Conservation (phyloP, 2,797 vertebrate species). For the Cynodonichthys magdalenae region DNA sequence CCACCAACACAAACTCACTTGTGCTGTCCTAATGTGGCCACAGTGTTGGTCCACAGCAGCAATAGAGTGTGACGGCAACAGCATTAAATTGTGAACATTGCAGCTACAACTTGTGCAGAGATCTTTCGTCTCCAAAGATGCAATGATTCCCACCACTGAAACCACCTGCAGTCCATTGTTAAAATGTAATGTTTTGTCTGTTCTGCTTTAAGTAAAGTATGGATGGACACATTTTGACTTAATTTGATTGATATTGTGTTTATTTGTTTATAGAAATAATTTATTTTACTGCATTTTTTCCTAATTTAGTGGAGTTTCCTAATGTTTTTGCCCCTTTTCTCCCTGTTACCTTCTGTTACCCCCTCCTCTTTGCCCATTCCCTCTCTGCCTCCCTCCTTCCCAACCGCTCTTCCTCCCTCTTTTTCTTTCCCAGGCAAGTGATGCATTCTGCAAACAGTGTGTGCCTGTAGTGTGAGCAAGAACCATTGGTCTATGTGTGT, state of each 20-base stretch:
- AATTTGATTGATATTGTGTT: slow-evolving; percentile 15
- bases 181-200: slow-evolving; percentile 6
- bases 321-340: slow-evolving; percentile 41
- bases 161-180: not conserved
- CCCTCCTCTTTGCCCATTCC: slow-evolving; percentile 52
- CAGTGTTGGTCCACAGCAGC: slow-evolving; percentile 28
- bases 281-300: slow-evolving; percentile 17
- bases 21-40: slow-evolving; percentile 32
- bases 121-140: slow-evolving; percentile 2
- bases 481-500: slow-evolving; percentile 56
- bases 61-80: slow-evolving; percentile 27
- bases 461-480: slow-evolving; percentile 64
- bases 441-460: slow-evolving; percentile 70
- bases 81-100: slow-evolving; percentile 13
- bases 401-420: slow-evolving; percentile 50
- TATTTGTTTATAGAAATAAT: slow-evolving; percentile 26
- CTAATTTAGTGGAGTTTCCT: slow-evolving; percentile 45
- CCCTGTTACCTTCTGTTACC: slow-evolving; percentile 46
- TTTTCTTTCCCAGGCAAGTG: slow-evolving; percentile 72
- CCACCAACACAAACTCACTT: slow-evolving; percentile 4
- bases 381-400: slow-evolving; percentile 46
- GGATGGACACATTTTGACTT: slow-evolving; percentile 8
- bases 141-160: not conserved
- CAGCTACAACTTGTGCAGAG: slow-evolving; percentile 10
- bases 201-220: no score